phyloP scores from a whole-genome alignment of 2,797 vertebrate genomes.

The Poecilia velifera region DNA sequence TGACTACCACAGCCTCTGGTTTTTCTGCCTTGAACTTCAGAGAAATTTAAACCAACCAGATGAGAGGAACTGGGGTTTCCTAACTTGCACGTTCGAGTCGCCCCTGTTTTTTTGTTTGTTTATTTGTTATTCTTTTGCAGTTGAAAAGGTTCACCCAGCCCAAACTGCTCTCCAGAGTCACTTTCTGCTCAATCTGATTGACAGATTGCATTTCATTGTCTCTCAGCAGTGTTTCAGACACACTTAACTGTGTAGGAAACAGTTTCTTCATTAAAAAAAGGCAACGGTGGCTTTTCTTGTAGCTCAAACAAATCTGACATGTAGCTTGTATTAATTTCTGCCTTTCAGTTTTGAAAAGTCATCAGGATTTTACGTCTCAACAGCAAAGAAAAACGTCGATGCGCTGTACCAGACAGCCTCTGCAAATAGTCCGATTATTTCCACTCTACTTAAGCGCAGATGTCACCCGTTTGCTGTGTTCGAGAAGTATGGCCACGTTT shows the following conservation, averaged over 20 bases:
- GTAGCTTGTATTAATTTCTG: constrained; percentile 12
- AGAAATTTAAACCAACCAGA: not conserved
- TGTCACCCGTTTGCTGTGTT: constrained; percentile 19
- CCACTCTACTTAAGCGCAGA: constrained; percentile 19
- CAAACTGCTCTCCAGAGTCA: constrained; percentile 8
- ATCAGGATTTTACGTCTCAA: constrained; percentile 37
- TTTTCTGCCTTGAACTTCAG: constrained; percentile 6
- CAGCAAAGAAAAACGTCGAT: constrained; percentile 2
- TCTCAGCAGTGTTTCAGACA: constrained; percentile 20
- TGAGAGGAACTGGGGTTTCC: not conserved
- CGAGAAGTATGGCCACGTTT: constrained; percentile 25
- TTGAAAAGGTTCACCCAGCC: constrained; percentile 10
- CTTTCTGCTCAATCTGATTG: constrained; percentile 25
- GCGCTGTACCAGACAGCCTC: constrained; percentile 82
- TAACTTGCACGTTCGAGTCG: not conserved
- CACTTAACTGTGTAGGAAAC: constrained; percentile 33
- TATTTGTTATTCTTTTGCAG: not conserved
- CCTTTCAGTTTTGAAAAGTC: constrained; percentile 50
- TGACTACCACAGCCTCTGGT: constrained; percentile 15
- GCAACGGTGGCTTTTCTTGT: constrained; percentile 68
- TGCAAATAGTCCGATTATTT: constrained; percentile 28
- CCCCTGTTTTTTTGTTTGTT: too few relatives aligned
- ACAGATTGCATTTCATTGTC: constrained; percentile 12
- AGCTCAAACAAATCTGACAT: constrained; percentile 21
- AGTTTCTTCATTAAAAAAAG: constrained; percentile 55